Evolutionary conservation across 2,888 invertebrate species (phyloP).

Genomic region (Diachrysia chrysitis): DNA sequence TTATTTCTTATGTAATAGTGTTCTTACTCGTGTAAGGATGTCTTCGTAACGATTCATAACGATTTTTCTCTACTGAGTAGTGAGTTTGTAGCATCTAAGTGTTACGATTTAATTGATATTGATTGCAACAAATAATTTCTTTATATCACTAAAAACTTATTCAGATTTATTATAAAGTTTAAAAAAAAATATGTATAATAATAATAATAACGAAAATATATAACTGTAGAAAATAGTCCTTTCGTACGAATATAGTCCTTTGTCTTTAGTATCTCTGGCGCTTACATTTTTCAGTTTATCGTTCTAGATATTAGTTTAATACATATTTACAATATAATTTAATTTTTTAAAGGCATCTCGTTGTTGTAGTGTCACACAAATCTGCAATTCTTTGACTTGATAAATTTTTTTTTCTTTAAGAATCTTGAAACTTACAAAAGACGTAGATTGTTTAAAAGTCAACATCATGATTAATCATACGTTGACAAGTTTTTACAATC

Average conservation of each 20-base stretch:
- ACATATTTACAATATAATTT: neutral
- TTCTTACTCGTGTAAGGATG: slow-evolving; percentile 2
- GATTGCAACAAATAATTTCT: neutral
- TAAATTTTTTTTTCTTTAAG: neutral
- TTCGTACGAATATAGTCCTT: slow-evolving; percentile 18
- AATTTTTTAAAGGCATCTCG: neutral
- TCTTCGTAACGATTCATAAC: neutral
- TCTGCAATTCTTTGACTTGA: too few species aligned
- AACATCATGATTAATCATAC: slow-evolving; percentile 21
- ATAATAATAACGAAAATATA: slow-evolving; percentile 12
- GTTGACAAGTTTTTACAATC: slow-evolving; percentile 20
- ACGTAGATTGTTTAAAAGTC: neutral
- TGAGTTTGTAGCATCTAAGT: too few species aligned
- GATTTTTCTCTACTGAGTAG: neutral
- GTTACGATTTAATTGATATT: too few species aligned
- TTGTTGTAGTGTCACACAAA: neutral
- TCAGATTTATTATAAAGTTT: neutral
- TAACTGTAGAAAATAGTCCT: slow-evolving; percentile 12
- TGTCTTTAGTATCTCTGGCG: neutral
- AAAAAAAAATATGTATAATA: neutral
- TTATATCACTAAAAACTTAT: neutral
- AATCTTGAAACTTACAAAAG: slow-evolving; percentile 9
- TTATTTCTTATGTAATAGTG: neutral
- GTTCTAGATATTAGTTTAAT: neutral
- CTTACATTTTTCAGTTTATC: neutral